phyloP scores from a whole-genome alignment of 2,113 vertebrate genomes.

The Phylloscopus trochilus region DNA sequence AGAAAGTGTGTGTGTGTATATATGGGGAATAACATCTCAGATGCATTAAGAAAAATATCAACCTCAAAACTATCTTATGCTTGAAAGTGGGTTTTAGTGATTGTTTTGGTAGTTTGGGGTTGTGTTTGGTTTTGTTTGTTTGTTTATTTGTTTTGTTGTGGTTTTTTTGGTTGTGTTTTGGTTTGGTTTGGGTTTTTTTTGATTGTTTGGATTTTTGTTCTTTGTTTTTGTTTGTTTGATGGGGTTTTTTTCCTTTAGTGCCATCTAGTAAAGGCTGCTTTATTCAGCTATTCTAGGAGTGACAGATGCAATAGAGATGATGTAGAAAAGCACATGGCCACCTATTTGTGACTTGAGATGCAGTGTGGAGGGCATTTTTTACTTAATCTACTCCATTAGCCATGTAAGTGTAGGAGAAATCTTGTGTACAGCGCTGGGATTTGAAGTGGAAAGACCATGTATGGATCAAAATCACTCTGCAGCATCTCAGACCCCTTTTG shows the following conservation, averaged over 20 bases:
- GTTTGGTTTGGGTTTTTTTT: not conserved
- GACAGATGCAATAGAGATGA: not conserved
- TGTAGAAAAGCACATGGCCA: not conserved
- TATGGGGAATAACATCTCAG: not conserved
- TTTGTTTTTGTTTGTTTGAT: not conserved
- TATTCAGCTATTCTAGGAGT: not conserved
- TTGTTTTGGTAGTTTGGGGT: not conserved
- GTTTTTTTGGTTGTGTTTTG: too few relatives aligned
- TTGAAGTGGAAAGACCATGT: not conserved
- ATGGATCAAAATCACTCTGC: not conserved
- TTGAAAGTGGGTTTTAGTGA: not conserved
- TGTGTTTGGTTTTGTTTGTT: not conserved
- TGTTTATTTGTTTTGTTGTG: not conserved
- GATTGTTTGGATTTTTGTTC: not conserved
- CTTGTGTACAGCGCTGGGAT: not conserved
- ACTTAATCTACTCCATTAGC: not conserved
- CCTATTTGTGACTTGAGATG: not conserved
- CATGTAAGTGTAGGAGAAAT: not conserved
- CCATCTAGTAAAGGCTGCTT: not conserved
- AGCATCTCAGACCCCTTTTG: not conserved
- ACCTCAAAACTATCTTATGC: not conserved
- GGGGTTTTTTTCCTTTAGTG: not conserved
- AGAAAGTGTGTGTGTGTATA: not conserved
- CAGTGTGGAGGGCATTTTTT: not conserved
- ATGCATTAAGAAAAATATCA: rapidly evolving